Base-by-base conservation (phyloP, 1,140 invertebrate genomes). In the Triops cancriformis region DNA sequence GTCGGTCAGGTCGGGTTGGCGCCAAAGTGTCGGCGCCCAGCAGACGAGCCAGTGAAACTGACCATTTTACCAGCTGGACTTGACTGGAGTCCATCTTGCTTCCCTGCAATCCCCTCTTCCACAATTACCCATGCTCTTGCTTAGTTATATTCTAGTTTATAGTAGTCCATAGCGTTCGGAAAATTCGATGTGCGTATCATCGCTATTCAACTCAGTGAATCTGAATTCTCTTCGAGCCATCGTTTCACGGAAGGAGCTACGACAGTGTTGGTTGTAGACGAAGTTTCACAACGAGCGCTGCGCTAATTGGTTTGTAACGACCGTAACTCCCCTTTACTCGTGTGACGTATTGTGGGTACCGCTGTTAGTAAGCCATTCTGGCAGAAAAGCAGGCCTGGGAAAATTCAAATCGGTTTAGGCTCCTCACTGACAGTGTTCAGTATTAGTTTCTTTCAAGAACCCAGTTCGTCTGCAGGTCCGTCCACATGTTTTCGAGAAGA, bases 31-130 rank as follows among this genome's bases (percentile, higher is more conserved):
- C 51, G 51, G 51, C 51, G 51, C 51, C 51, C 51, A 64, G 14
- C 51, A 64, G 51, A 64, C 51, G 51, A 64, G 51, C 51, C 51
- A 64, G 51, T 64, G 51, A 64, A 64, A 64, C 51, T 64, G 51
- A 64, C 51, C 51, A 64, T 23, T 64, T 64, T 64, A n/a, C 51
- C 51, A 64, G 51, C 51, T 64, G 14, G 51, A 64, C 51, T 64
- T 64, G 14, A 64, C 51, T 64, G 6, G 51, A 23, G 51, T 23
- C 51, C 51, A 64, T 64, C 51, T 64, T 14, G 3, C 51, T 23
- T 23, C 18, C 51, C 14, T 64, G 14, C 43, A 37, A 37, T 7
- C 31, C 31, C 7, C 2, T 37, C 2, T 37, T 37, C 31, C 31
- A 37, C 31, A 37, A 37, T 7, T 37, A 37, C 31, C 31, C 31